These are phyloP conservation scores for Pseudorectes ferrugineus DNA, from an alignment of 2,113 vertebrate species.

Conservation along the genomic window DNA sequence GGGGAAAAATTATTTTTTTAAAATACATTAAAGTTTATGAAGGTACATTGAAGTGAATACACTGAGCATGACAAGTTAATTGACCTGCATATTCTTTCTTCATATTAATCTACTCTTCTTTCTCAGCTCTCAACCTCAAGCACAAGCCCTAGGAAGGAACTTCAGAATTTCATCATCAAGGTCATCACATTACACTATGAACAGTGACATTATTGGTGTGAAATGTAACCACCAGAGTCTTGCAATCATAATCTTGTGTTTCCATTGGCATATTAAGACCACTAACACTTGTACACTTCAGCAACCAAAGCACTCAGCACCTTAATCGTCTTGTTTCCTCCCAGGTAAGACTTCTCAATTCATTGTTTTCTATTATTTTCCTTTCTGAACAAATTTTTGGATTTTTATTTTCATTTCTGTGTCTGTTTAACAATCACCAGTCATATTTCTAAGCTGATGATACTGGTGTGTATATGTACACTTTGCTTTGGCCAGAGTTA, in stretches of 20 bases:
- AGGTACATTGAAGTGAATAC: not conserved
- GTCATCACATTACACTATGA: not conserved
- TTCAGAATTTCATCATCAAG: not conserved
- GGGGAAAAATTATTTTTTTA: not conserved
- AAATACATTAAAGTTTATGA: not conserved
- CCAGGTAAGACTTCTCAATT: not conserved
- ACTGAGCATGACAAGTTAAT: not conserved
- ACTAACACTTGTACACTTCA: not conserved
- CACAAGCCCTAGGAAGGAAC: not conserved
- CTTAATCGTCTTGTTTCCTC: not conserved
- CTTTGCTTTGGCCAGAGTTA: not conserved
- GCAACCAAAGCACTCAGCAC: not conserved
- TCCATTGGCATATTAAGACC: accelerated
- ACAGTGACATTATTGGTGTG: not conserved
- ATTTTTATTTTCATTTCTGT: not conserved
- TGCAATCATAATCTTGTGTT: not conserved
- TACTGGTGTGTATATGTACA: not conserved
- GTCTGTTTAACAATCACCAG: not conserved
- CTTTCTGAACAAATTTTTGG: not conserved
- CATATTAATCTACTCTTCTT: not conserved
- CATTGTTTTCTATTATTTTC: not conserved
- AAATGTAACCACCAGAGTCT: not conserved
- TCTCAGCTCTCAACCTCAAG: not conserved
- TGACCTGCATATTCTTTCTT: not conserved
- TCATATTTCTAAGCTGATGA: not conserved